Evolutionary conservation across 2,888 invertebrate genomes (phyloP), one percentile per base, ranked within the genome.

Genomic region (Lycophotia porphyrea): DNA sequence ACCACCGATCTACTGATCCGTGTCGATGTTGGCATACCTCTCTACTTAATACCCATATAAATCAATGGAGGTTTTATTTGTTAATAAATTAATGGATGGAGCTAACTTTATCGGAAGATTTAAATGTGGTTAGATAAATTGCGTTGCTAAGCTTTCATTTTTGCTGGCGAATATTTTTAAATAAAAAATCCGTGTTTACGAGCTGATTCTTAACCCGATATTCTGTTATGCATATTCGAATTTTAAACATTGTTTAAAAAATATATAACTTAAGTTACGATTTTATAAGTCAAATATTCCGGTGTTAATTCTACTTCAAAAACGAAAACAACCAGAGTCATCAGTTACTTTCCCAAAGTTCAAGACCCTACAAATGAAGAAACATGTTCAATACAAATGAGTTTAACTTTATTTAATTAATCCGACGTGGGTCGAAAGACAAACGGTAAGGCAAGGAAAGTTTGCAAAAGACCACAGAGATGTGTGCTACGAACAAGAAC

Each of bases 1-100:
- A 66, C 84, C 84, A 75, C 71, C 49, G 63, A 69, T 18, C 65
- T 73, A 73, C 44, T 86, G 74, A 72, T 11, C 55, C 74, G 47
- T 75, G 66, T 61, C 72, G 58, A 65, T 72, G 66, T 84, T 64
- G 80, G 83, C 65, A 60, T 27, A 86, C 86, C 86, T 79, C 66
- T 71, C 67, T 71, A 68, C 61, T 65, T 79, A 64, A 83, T 67
- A 60, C 58, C 36, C 31, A 42, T 67, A 78, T 74, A 75, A 75
- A 27, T 78, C 63, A 79, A 63, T 65, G 44, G 42, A 42, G 80
- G 70, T 58, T 83, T 83, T 83, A 75, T 78, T 86, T 72, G 70
- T 78, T 74, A 84, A 83, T 80, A 80, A 84, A 84, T 83, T 83
- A 83, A 86, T 84, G 74, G 78, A 78, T 55, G 18, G 69, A 58